These are phyloP conservation scores for Eulithis prunata DNA, from an alignment of 2,888 invertebrate genomes.

Conservation along the genomic window DNA sequence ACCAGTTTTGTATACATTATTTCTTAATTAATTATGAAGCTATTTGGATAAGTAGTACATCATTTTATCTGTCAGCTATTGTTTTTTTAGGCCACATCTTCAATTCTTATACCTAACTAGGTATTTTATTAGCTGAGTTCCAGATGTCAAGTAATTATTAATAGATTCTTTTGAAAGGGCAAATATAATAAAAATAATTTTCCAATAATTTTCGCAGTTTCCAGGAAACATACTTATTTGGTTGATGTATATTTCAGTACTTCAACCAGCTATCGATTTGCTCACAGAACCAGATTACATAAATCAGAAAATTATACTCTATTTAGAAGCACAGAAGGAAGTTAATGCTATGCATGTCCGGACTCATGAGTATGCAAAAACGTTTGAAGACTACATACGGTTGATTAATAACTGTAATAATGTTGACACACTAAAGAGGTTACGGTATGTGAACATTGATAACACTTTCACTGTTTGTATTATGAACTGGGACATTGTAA, in stretches of 20 bases:
- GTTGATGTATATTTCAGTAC: slow-evolving; percentile 79
- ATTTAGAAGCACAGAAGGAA: slow-evolving; percentile 92
- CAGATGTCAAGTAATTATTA: too few species aligned
- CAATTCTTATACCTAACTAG: neutral
- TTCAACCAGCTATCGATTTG: slow-evolving; percentile 92
- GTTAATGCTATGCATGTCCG: slow-evolving; percentile 91
- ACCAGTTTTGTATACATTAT: neutral
- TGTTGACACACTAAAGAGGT: slow-evolving; percentile 92
- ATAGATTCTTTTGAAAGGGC: too few species aligned
- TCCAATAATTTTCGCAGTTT: too few species aligned
- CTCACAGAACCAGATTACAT: slow-evolving; percentile 96
- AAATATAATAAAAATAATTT: too few species aligned
- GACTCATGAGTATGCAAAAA: slow-evolving; percentile 94
- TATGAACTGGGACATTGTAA: slow-evolving; percentile 34
- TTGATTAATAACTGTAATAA: slow-evolving; percentile 92
- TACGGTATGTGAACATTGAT: slow-evolving; percentile 83
- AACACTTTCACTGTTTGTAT: slow-evolving; percentile 45
- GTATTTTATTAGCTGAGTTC: too few species aligned
- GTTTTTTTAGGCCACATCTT: neutral
- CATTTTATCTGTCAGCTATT: too few species aligned
- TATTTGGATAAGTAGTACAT: too few species aligned
- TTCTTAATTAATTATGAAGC: too few species aligned
- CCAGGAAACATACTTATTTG: neutral
- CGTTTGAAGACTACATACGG: slow-evolving; percentile 94
- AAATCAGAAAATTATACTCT: slow-evolving; percentile 93